Evolutionary conservation across 1,140 invertebrate species (phyloP), one percentile per base, ranked within the genome.

Genomic region (Drosophila novamexicana): DNA sequence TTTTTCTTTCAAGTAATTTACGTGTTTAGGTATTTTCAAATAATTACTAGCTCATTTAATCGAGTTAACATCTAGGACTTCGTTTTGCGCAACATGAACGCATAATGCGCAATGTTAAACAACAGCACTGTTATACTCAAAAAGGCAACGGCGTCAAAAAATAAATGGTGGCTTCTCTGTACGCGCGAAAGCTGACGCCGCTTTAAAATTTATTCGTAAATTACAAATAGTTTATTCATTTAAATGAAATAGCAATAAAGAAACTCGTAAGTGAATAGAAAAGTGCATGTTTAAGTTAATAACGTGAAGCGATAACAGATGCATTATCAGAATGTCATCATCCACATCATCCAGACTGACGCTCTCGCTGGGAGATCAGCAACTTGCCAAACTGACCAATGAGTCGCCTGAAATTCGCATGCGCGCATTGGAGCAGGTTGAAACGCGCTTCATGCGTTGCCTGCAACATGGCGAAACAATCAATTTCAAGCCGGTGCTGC

Each of bases 381-480:
- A 61, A 32, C 37, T 91, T 7, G 37, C 67, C 10, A 91, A 91
- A 59, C 59, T 92, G 14, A 88, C 81, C 18, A 79, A 75, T 34
- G 81, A 90, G 10, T 72, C 67, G 7, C 29, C 52, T n/a, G 91
- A 92, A 73, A 92, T 92, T 16, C 79, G 91, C n/a, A 62, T 90
- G 67, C 80, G 91, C 10, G 77, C 89, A 14, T 68, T 92, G 7
- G 78, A 92, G 29, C 77, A 90, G 22, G 47, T 91, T 3, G 83
- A 88, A 45, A 69, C 75, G 9, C 77, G 79, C 32, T 61, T 92
- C 16, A 70, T 77, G 7, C 76, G 81, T 9, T 67, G 78, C n/a
- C 52, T 90, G 9, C 62, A 65, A 16, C 67, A 81, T 32, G 69
- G 67, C 32, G 77, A 75, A 65, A 22, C 6, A 0, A 73, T 91